phyloP scores from a whole-genome alignment of 2,113 vertebrate species.

The Dipodomys merriami region DNA sequence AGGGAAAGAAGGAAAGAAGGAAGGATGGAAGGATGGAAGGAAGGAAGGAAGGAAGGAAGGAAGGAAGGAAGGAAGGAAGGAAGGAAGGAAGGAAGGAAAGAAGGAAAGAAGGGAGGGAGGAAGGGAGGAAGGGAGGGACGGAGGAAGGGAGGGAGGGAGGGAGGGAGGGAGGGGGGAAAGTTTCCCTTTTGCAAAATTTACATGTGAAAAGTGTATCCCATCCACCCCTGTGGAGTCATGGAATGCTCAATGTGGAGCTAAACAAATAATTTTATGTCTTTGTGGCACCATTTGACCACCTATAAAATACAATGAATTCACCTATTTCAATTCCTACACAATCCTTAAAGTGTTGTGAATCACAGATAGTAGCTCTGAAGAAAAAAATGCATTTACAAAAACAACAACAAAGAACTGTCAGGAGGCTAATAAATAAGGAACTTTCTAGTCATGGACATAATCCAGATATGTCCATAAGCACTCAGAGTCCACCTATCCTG shows the following conservation, averaged over 20 bases:
- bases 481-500: no score
- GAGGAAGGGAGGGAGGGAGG: accelerated
- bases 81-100: accelerated
- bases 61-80: no score
- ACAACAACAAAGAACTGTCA: not conserved
- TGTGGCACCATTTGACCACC: slow-evolving; percentile 32
- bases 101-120: accelerated
- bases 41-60: no score
- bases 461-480: not conserved
- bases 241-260: slow-evolving; percentile 32
- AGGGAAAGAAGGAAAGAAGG: no score
- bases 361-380: not conserved
- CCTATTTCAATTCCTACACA: not conserved
- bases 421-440: not conserved
- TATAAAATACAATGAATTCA: slow-evolving; percentile 57
- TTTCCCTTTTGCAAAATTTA: not conserved
- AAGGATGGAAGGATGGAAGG: no score
- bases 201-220: not conserved
- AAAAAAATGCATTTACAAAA: not conserved
- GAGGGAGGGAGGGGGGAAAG: accelerated
- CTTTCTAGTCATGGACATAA: not conserved
- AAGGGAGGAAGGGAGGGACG: accelerated
- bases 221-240: not conserved
- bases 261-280: slow-evolving; percentile 26
- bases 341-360: not conserved